Evolutionary conservation across 2,888 invertebrate genomes (phyloP).

Genomic region (Galeopsomyia nigrocyanea): DNA sequence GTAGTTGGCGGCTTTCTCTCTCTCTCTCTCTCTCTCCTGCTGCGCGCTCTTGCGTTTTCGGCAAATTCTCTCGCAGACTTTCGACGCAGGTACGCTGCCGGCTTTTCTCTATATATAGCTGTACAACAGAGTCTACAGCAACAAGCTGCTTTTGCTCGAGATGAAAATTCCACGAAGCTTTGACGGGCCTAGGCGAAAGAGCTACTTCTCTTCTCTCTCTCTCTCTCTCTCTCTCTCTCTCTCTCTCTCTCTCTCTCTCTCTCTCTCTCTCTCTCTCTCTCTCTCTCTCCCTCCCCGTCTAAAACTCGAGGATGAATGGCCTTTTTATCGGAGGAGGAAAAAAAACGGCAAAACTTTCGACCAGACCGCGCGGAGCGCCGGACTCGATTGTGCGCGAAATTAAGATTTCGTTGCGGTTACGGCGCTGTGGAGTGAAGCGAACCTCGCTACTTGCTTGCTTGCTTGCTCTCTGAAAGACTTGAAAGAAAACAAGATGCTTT

Average conservation of each 20-base stretch:
- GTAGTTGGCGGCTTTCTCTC: no score
- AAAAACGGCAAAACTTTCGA: neutral
- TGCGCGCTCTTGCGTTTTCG: neutral
- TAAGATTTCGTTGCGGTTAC: constrained; percentile 32
- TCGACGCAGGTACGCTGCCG: neutral
- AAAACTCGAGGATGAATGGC: constrained; percentile 25
- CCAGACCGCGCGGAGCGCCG: neutral
- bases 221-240: no score
- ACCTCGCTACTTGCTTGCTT: no score
- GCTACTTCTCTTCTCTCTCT: neutral
- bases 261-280: no score
- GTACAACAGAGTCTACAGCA: neutral
- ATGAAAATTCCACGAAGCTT: constrained; percentile 16
- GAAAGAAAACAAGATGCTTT: no score
- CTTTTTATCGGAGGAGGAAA: constrained; percentile 26
- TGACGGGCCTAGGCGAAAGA: neutral
- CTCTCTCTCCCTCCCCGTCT: no score
- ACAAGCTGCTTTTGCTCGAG: neutral
- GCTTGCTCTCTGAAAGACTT: no score
- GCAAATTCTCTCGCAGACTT: neutral
- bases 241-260: no score
- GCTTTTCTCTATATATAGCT: no score
- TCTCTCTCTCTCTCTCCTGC: no score
- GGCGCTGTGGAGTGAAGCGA: no score
- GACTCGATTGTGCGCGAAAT: constrained; percentile 39